A percentile compares a stretch with the other conserved stretches of the same genome.
Conservation (phyloP, 2,113 vertebrate genomes). For the Heteronetta atricapilla region DNA sequence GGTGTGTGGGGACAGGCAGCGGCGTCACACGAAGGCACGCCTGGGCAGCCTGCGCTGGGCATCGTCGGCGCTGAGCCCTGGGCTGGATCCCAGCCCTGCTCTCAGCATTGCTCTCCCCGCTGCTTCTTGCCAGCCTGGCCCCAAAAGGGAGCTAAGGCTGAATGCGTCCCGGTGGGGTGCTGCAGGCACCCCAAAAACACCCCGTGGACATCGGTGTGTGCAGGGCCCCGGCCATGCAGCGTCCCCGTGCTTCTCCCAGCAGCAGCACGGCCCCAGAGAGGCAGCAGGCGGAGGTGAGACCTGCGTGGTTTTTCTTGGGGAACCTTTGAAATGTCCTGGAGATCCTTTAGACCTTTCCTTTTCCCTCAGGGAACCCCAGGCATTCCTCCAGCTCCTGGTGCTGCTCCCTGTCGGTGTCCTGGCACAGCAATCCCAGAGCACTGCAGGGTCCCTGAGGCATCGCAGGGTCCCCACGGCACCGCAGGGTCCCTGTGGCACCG, state of each 20-base stretch:
- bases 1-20: not conserved
- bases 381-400: not conserved
- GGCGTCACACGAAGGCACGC: not conserved
- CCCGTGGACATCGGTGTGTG: not conserved
- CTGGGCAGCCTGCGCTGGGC: too few species aligned
- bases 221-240: fast-evolving
- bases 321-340: not conserved
- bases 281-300: not conserved
- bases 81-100: too few species aligned
- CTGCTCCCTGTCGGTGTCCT: not conserved
- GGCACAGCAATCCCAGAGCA: not conserved
- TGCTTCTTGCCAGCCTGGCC: too few species aligned
- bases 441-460: fast-evolving
- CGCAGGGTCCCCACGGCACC: fast-evolving
- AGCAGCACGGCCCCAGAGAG: not conserved
- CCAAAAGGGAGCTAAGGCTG: too few species aligned
- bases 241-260: not conserved
- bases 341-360: not conserved
- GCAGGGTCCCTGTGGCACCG: fast-evolving
- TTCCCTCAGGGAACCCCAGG: not conserved
- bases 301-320: fast-evolving
- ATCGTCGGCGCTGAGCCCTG: too few species aligned
- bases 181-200: not conserved
- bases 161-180: too few species aligned
- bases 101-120: too few species aligned